Evolutionary conservation across 2,888 invertebrate species (phyloP), one percentile per base, ranked within the genome.

Genomic region (Melolontha melolontha): DNA sequence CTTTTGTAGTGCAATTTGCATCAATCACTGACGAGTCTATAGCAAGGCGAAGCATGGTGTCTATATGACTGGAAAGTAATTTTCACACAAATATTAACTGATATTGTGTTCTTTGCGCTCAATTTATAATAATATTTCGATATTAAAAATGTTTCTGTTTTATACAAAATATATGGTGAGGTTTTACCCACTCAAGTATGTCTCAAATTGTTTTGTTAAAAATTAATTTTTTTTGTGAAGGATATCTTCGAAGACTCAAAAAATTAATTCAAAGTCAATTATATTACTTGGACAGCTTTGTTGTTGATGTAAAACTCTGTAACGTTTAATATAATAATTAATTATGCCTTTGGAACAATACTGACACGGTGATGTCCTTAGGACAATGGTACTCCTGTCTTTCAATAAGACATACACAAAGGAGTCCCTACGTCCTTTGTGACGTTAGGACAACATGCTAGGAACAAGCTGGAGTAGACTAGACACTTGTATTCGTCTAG

Each of bases 341-440:
- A 72, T 72, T 72, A 71, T 64, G 57, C 66, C 51, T 34, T 34
- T 66, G 54, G 51, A 64, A 72, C 72, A 72, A 72, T 70, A 66
- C 59, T 51, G 64, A 54, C 66, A 63, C 50, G 68, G 67, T 64
- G 67, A 65, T 66, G 67, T 70, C 70, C 69, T 68, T 44, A 69
- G 70, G 70, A 72, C 73, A 73, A 73, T 71, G 66, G 71, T 66
- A 67, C 68, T 70, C 67, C 66, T 72, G 70, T 71, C 72, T 69
- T 70, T 68, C 68, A 70, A 54, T 47, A 70, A 62, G 64, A 69
- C 59, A 66, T 67, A 69, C 70, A 73, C 73, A 75, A 75, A 75
- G 75, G 71, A 68, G 65, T 68, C 69, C 72, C 70, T 69, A 69
- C 69, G 64, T 66, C 74, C 74, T 75, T 75, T 75, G 74, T 74